Evolutionary conservation across 2,113 vertebrate species (phyloP).

Genomic region (Craseonycteris thonglongyai): DNA sequence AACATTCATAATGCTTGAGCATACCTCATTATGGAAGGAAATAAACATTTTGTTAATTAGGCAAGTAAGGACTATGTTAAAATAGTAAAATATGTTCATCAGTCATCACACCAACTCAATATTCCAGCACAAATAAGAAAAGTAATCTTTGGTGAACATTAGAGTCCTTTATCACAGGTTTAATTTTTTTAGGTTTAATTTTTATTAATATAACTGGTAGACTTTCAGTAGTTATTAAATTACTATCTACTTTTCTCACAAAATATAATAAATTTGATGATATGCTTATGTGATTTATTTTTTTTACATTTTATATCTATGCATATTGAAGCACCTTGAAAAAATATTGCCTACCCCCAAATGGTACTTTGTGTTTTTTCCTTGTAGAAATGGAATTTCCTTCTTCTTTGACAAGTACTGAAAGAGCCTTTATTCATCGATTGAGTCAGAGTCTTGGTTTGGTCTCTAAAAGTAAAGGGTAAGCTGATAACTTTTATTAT

Average conservation of each 20-base stretch:
- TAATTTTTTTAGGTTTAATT: constrained; percentile 17
- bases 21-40: not conserved
- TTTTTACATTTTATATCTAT: not conserved
- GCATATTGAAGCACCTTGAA: not conserved
- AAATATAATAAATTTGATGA: not conserved
- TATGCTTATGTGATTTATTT: not conserved
- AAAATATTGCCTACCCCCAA: not conserved
- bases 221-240: not conserved
- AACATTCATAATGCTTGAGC: not conserved
- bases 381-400: constrained; percentile 93
- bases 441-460: constrained; percentile 90
- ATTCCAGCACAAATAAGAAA: not conserved
- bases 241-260: not conserved
- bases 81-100: not conserved
- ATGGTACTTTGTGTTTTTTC: not conserved
- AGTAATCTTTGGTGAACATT: not conserved
- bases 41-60: not conserved
- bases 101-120: not conserved
- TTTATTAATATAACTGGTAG: not conserved
- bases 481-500: constrained; percentile 58
- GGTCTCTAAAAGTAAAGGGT: constrained; percentile 95
- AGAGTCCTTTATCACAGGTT: not conserved
- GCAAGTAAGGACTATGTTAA: not conserved
- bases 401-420: constrained; percentile 89
- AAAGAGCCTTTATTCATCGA: constrained; percentile 93